Base-by-base conservation (phyloP, 2,888 invertebrate genomes). In the Toxonevra muliebris region DNA sequence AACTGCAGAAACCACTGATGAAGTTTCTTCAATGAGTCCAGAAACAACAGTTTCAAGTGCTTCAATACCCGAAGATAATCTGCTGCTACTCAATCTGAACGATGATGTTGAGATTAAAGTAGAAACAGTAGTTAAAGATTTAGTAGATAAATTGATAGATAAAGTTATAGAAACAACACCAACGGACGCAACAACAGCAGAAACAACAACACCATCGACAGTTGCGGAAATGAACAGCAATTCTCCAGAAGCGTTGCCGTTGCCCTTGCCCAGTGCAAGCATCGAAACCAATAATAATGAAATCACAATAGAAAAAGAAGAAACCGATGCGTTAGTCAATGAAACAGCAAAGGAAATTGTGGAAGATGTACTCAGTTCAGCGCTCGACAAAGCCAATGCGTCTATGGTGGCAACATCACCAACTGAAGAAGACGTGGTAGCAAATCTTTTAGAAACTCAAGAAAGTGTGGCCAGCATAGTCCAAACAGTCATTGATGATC, bases 131-230 rank as follows among this genome's bases (percentile, higher is more conserved):
- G 81, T 84, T 10, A 75, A 79, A 17, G 81, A 80, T 17, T 82
- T 85, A 69, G 80, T 85, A 2, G 81, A 81, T 71, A 82, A 83
- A 61, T 78, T 84, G 12, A 85, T 85, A 61, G 83, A 83, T 40
- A 78, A 77, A 63, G 83, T 80, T 15, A 80, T 80, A 42, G 78
- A 78, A 59, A 76, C 68, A 9, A 69, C 77, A n/a, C n/a, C n/a
- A n/a, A n/a, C n/a, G n/a, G n/a, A 1, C 70, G 74, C 4, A 69
- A 77, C 68, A 65, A 69, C 45, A 71, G 65, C 45, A 71, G 7
- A 7, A 30, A 30, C 30, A 30, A n/a, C n/a, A n/a, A n/a, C n/a
- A n/a, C n/a, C n/a, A n/a, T n/a, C n/a, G n/a, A n/a, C n/a, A n/a
- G n/a, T n/a, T n/a, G n/a, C n/a, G n/a, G 30, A 30, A 30, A 30